Conservation (phyloP, 2,797 vertebrate genomes). For the Rhinatrema bivittatum region DNA sequence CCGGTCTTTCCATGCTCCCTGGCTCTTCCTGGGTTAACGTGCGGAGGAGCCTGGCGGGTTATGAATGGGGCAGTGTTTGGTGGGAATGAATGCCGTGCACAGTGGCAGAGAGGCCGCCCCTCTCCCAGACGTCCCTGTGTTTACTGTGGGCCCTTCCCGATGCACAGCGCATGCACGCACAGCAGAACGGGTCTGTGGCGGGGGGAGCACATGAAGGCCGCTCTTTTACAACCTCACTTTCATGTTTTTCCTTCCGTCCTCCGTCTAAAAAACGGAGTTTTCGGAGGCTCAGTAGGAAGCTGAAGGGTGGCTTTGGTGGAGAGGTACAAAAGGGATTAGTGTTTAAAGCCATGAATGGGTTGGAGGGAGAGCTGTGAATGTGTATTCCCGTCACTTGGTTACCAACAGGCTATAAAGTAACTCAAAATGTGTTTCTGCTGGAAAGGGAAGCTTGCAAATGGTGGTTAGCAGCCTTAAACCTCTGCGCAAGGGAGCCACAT, state of each 20-base stretch:
- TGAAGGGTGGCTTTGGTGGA: constrained; percentile 29
- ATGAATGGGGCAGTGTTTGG: constrained; percentile 62
- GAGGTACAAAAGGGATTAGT: constrained; percentile 39
- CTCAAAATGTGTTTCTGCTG: too few relatives aligned
- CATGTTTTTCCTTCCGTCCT: background rate
- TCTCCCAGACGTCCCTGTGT: constrained; percentile 44
- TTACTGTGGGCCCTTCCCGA: constrained; percentile 25
- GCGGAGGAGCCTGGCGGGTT: constrained; percentile 23
- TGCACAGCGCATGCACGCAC: constrained; percentile 6
- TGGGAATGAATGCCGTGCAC: constrained; percentile 44
- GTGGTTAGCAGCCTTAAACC: too few relatives aligned
- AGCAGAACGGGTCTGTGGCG: background rate
- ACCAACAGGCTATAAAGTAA: too few relatives aligned
- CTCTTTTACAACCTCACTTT: constrained; percentile 7
- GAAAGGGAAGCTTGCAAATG: too few relatives aligned
- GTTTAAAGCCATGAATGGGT: constrained; percentile 40
- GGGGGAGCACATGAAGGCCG: constrained; percentile 8
- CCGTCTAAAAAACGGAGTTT: constrained; percentile 20
- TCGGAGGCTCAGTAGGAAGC: constrained; percentile 8
- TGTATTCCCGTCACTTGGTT: constrained; percentile 22
- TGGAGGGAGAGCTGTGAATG: constrained; percentile 23
- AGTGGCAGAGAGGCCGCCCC: constrained; percentile 41
- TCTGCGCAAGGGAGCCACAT: too few relatives aligned
- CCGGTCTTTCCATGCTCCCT: constrained; percentile 4
- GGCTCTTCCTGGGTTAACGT: constrained; percentile 23